Base-by-base conservation (phyloP, 2,113 vertebrate genomes). In the Antechinus flavipes region DNA sequence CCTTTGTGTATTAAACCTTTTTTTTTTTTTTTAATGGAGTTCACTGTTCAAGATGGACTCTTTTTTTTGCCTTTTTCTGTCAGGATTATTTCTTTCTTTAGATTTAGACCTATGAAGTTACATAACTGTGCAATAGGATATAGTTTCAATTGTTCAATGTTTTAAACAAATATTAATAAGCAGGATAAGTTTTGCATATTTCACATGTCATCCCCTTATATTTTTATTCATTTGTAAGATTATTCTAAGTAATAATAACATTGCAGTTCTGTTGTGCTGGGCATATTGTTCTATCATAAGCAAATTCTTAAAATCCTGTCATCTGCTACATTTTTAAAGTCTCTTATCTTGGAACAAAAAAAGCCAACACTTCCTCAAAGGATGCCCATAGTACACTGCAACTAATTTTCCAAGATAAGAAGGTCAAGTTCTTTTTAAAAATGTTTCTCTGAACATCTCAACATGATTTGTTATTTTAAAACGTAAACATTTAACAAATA, bases 281-380 rank as follows among this genome's bases (percentile, higher is more conserved):
- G 19, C 54, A 2, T 94, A 92, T 95, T 12, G 53, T 42, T 93
- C 54, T 92, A 91, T n/a, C 10, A 93, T 84, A 42, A 84, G 7
- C 26, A 90, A 92, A 94, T 68, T 91, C 91, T 96, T 89, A 92
- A 96, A 53, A 50, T 95, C 56, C 94, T 91, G 27, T 0, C 92
- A 76, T 24, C 4, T 0, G 2, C 0, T 8, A 2, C 53, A 76
- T 96, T 97, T 35, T 52, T 55, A 49, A 94, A 42, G 42, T 96
- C 91, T 96, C 95, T 98, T 97, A 97, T 94, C 97, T 97, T 90
- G 42, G 49, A 92, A 90, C 30, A 91, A 35, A 94, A 97, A 93
- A 96, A 94, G 54, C 22, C 91, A 54, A 23, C 89, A 0, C 9
- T 98, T 97, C 95, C 97, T 97, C 96, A 95, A 92, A 95, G 49